These are phyloP conservation scores for Spheniscus mendiculus DNA, from an alignment of 2,113 vertebrate genomes.

Conservation along the genomic window DNA sequence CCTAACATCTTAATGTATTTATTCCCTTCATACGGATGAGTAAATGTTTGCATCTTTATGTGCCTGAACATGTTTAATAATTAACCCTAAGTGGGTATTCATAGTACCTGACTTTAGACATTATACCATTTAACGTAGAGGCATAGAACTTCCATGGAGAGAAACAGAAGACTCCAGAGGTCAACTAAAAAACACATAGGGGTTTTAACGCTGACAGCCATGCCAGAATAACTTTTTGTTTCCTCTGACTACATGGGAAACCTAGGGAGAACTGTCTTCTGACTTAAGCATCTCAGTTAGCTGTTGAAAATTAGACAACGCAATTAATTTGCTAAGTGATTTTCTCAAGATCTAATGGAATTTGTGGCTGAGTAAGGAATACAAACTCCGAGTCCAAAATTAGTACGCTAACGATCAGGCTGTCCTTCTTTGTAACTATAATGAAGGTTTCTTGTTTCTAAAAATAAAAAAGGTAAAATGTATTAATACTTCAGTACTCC, in stretches of 20 bases:
- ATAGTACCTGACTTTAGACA: not conserved
- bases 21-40: not conserved
- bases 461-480: conserved; percentile 6
- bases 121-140: not conserved
- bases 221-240: not conserved
- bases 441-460: conserved; percentile 20
- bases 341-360: conserved; percentile 10
- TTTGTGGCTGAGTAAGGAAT: not conserved
- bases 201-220: not conserved
- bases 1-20: conserved; percentile 37
- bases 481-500: not conserved
- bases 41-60: conserved; percentile 18
- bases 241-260: not conserved
- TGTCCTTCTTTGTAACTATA: not conserved
- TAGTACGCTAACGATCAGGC: not conserved
- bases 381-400: not conserved
- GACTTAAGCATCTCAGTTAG: not conserved
- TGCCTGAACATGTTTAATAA: not conserved
- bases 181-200: not conserved
- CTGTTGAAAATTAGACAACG: not conserved
- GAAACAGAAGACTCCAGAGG: not conserved
- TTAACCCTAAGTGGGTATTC: not conserved
- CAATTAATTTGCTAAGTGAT: conserved; percentile 12
- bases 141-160: not conserved
- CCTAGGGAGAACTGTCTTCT: not conserved